Percentiles rank a stretch among this genome's conserved stretches.
These are phyloP conservation scores for Psophia crepitans DNA, from an alignment of 2,113 vertebrate species.

Conservation along the genomic window DNA sequence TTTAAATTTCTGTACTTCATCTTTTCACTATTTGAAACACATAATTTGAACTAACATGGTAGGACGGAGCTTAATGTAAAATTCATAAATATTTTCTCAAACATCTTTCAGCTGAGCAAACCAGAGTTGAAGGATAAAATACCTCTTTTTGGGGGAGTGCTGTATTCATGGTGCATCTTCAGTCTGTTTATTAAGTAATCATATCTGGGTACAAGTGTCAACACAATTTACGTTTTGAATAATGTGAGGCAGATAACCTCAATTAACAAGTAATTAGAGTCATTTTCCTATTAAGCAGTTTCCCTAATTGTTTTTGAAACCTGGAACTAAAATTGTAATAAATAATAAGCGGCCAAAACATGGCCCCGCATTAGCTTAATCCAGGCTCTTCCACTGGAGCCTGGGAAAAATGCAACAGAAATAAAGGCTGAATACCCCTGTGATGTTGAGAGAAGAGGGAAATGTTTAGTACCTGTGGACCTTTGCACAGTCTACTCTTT, in stretches of 20 bases:
- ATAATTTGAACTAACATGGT: background rate
- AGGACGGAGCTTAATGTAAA: background rate
- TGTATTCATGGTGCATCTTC: conserved; percentile 29
- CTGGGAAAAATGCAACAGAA: background rate
- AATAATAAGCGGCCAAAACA: conserved; percentile 59
- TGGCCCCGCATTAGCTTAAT: conserved; percentile 12
- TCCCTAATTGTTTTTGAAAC: conserved; percentile 73
- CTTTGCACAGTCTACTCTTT: background rate
- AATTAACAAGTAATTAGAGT: conserved; percentile 70
- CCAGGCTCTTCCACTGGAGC: background rate
- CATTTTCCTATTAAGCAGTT: conserved; percentile 67
- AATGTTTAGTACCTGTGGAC: background rate
- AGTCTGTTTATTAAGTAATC: conserved; percentile 69
- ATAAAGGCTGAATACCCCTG: background rate
- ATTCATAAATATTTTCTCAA: background rate
- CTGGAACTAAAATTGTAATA: conserved; percentile 67
- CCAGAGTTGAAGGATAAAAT: conserved; percentile 1
- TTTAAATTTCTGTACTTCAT: background rate
- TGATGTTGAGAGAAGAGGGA: background rate
- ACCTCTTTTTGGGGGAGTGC: background rate
- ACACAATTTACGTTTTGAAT: conserved; percentile 69
- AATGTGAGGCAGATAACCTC: conserved; percentile 66
- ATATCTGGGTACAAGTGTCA: conserved; percentile 65
- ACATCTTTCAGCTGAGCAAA: background rate
- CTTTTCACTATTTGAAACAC: background rate